A percentile compares a stretch with the other conserved stretches of the same genome.
These are phyloP conservation scores for Apodemia duryi DNA, from an alignment of 2,888 invertebrate species.

Conservation along the genomic window DNA sequence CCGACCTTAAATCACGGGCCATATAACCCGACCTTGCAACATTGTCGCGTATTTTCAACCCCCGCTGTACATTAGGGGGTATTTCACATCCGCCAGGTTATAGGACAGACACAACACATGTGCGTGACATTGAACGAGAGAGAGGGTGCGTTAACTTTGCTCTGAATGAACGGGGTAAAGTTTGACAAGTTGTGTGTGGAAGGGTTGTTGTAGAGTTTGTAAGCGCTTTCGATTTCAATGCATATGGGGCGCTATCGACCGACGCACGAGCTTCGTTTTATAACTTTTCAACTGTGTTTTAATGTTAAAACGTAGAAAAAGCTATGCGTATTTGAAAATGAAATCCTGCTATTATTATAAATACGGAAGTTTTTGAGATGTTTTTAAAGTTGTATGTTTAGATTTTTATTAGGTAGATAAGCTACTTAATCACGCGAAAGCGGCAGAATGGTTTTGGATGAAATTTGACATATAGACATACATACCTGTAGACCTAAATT, in stretches of 20 bases:
- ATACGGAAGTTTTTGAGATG: no score
- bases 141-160: slow-evolving; percentile 50
- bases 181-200: slow-evolving; percentile 63
- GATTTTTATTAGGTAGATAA: no score
- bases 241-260: slow-evolving; percentile 73
- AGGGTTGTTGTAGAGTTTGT: slow-evolving; percentile 67
- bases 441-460: no score
- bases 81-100: slow-evolving; percentile 42
- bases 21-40: slow-evolving; percentile 44
- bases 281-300: slow-evolving; percentile 27
- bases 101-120: slow-evolving; percentile 56
- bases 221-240: slow-evolving; percentile 65
- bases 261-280: slow-evolving; percentile 45
- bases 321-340: no score
- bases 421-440: no score
- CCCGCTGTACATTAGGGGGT: slow-evolving; percentile 31
- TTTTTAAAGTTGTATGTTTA: no score
- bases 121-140: slow-evolving; percentile 57
- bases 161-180: slow-evolving; percentile 69
- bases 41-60: slow-evolving; percentile 30
- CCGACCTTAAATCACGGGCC: slow-evolving; percentile 49
- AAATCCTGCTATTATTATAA: no score
- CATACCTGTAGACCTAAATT: no score
- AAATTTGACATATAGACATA: no score
- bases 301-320: slow-evolving; percentile 29